Base-by-base conservation (phyloP, 2,888 invertebrate species). In the Ametastegia equiseti region DNA sequence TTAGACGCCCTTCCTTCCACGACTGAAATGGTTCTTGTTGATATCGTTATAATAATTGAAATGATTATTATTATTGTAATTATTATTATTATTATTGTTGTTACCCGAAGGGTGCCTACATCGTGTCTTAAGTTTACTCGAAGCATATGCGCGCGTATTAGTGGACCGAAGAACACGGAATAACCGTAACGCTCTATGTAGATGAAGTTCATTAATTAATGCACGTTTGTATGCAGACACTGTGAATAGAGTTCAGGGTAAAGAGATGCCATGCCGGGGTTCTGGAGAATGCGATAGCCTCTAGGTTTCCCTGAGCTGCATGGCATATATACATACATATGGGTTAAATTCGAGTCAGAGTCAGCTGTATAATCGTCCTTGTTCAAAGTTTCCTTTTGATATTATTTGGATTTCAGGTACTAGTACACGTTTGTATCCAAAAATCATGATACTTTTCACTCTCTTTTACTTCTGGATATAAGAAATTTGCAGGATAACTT, bases 211-310 rank as follows among this genome's bases (percentile, higher is more conserved):
- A 75, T 75, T 75, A 50, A 75, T 75, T 75, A 75, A 36, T 50
- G 33, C 54, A 54, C 75, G 54, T 75, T 50, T 75, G 54, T 75
- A 75, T 75, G 54, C 75, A 75, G 75, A 75, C 75, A 36, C 54
- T 23, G 54, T 75, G 75, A 50, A 75, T 30, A 75, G 54, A 54
- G 33, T 39, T 39, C 23, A 54, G 47, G 71, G 71, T 30, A 71
- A 45, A 23, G 71, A 71, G 45, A 45, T 30, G 30, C 42, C n/a
- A n/a, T n/a, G n/a, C 23, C 11, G 27, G 30, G 71, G 4, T 42
- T 23, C 6, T n/a, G 7, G 27, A 30, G 15, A 47, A 27, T 9
- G 71, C 15, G 27, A 27, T 27, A 71, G 27, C 6, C 11, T 23
- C 23, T 19, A 67, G 39, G 15, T 60, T 60, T 27, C 9, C 60